Percentiles rank a stretch among this genome's conserved stretches.
Evolutionary conservation across 1,140 invertebrate species (phyloP).

Genomic region (Achroia grisella): DNA sequence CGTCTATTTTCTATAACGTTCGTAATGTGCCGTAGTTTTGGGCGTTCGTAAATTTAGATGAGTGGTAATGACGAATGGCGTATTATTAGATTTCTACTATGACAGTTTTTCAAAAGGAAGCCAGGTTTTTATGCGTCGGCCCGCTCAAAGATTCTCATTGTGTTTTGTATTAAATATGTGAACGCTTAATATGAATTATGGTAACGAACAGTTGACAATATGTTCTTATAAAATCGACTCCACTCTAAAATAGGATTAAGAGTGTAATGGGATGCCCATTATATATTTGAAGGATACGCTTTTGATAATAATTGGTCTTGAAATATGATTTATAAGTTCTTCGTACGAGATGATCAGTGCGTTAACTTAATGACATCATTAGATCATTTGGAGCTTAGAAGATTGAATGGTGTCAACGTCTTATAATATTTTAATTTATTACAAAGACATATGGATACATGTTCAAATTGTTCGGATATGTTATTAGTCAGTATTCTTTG

Average conservation of each 20-base stretch:
- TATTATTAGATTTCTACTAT: conserved; percentile 59
- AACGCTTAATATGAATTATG: conserved; percentile 58
- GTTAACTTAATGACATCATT: conserved; percentile 21
- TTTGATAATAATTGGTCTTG: conserved; percentile 56
- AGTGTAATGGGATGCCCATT: conserved; percentile 41
- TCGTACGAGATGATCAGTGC: conserved; percentile 4
- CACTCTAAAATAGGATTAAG: conserved; percentile 52
- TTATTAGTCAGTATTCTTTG: no score
- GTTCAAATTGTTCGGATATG: no score
- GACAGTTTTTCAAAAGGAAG: conserved; percentile 60
- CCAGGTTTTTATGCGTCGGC: conserved; percentile 44
- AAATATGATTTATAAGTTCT: conserved; percentile 59
- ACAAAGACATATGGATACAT: no score
- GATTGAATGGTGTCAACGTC: conserved; percentile 13
- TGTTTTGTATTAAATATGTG: conserved; percentile 46
- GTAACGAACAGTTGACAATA: conserved; percentile 47
- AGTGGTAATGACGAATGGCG: conserved; percentile 52
- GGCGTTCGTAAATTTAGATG: conserved; percentile 45
- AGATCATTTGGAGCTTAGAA: conserved; percentile 17
- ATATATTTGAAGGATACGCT: conserved; percentile 39
- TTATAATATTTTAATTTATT: no score
- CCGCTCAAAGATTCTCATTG: conserved; percentile 35
- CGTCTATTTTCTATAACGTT: conserved; percentile 1
- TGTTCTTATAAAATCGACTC: conserved; percentile 57
- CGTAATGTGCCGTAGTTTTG: neutral